These are phyloP conservation scores for Melanophora roralis DNA, from an alignment of 2,888 invertebrate species.

Conservation along the genomic window DNA sequence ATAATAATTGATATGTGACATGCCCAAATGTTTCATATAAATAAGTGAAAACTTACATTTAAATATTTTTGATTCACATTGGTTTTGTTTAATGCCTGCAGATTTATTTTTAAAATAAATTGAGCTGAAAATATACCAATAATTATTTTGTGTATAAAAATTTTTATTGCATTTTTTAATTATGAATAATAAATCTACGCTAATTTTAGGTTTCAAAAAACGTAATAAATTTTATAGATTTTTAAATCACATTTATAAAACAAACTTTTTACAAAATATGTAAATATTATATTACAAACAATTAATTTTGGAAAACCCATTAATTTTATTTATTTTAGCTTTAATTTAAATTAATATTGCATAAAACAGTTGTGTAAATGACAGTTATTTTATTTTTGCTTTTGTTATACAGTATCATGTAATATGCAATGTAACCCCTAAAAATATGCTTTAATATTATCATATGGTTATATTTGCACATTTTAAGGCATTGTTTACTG, in stretches of 20 bases:
- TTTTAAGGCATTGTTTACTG: constrained; percentile 2
- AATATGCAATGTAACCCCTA: neutral
- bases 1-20: too few relatives aligned
- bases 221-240: too few relatives aligned
- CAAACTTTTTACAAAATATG: too few relatives aligned
- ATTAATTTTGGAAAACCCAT: neutral
- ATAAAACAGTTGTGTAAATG: too few relatives aligned
- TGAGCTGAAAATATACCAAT: constrained; percentile 21
- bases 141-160: too few relatives aligned
- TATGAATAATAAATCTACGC: constrained; percentile 14
- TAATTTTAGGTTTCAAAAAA: too few relatives aligned
- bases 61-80: constrained; percentile 25
- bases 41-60: constrained; percentile 56
- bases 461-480: constrained; percentile 9
- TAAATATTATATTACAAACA: too few relatives aligned
- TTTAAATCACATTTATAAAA: too few relatives aligned
- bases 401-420: neutral
- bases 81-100: constrained; percentile 9
- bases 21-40: too few relatives aligned
- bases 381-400: neutral
- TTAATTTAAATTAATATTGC: too few relatives aligned
- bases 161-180: too few relatives aligned
- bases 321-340: neutral
- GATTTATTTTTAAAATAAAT: constrained; percentile 49
- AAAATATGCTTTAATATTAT: neutral